A percentile compares a stretch with the other conserved stretches of the same genome.
These are phyloP conservation scores for Tragelaphus strepsiceros DNA, from an alignment of 2,113 vertebrate genomes.

Conservation along the genomic window DNA sequence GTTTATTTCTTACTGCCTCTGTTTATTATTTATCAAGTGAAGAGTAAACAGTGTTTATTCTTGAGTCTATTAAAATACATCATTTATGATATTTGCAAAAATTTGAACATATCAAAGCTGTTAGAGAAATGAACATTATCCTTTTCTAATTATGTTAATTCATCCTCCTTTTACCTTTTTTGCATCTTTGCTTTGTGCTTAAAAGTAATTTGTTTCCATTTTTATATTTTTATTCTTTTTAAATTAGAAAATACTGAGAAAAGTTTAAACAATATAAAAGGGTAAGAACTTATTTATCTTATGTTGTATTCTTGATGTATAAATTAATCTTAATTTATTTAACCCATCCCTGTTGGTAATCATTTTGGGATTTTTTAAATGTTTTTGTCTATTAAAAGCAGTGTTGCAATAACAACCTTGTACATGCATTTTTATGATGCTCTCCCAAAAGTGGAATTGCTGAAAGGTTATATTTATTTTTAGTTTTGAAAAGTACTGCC, in stretches of 20 bases:
- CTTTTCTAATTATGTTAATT: constrained; percentile 12
- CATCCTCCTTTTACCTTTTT: not conserved
- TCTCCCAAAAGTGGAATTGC: not conserved
- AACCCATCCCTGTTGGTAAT: not conserved
- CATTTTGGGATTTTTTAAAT: constrained; percentile 4
- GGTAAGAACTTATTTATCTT: not conserved
- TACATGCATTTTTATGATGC: not conserved
- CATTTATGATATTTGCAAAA: constrained; percentile 38
- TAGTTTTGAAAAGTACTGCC: not conserved
- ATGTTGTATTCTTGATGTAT: not conserved
- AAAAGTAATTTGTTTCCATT: not conserved
- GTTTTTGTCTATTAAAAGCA: not conserved
- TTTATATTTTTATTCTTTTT: constrained; percentile 13
- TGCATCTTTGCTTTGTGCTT: not conserved
- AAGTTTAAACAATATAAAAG: not conserved
- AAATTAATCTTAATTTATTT: constrained; percentile 31
- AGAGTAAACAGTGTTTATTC: constrained; percentile 11
- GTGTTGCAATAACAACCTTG: not conserved
- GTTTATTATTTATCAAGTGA: constrained; percentile 45
- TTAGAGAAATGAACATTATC: constrained; percentile 31
- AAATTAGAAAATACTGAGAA: constrained; percentile 19
- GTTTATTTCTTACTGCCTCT: constrained; percentile 18
- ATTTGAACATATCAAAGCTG: constrained; percentile 17
- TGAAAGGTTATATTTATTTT: not conserved
- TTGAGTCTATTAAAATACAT: constrained; percentile 30